These are phyloP conservation scores for Dilophus febrilis DNA, from an alignment of 2,888 invertebrate genomes.

Conservation along the genomic window DNA sequence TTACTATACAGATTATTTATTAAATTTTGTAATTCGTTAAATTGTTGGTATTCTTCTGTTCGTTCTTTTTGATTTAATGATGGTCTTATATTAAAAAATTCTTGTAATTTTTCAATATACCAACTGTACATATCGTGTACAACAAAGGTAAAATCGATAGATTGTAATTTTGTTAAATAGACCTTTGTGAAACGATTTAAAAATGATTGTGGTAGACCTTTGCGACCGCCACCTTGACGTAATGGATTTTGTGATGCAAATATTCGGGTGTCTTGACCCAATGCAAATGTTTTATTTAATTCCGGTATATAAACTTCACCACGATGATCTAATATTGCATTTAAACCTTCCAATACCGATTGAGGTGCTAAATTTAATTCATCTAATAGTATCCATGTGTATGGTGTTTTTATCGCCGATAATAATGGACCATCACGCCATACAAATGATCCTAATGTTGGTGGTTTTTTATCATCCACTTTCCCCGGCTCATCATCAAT, in stretches of 20 bases:
- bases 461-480: slow-evolving; percentile 4
- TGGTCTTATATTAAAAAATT: slow-evolving; percentile 12
- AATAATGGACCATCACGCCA: slow-evolving; percentile 96
- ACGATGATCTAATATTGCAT: slow-evolving; percentile 95
- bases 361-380: slow-evolving; percentile 97
- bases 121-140: slow-evolving; percentile 22
- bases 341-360: slow-evolving; percentile 93
- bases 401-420: slow-evolving; percentile 72
- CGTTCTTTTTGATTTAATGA: neutral
- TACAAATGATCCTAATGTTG: slow-evolving; percentile 63
- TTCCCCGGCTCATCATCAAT: slow-evolving; percentile 8
- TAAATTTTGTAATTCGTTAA: neutral
- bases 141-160: slow-evolving; percentile 40
- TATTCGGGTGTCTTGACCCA: slow-evolving; percentile 61
- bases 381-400: slow-evolving; percentile 89
- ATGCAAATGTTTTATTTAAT: slow-evolving; percentile 66
- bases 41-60: neutral
- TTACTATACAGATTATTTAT: slow-evolving; percentile 40
- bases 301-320: slow-evolving; percentile 94
- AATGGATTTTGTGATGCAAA: slow-evolving; percentile 98
- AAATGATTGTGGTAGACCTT: slow-evolving; percentile 92
- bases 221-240: slow-evolving; percentile 85
- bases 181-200: slow-evolving; percentile 94
- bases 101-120: slow-evolving; percentile 17
- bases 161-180: slow-evolving; percentile 43